A percentile compares a stretch with the other conserved stretches of the same genome.
phyloP scores from a whole-genome alignment of 2,797 vertebrate species.

The Thaleichthys pacificus region DNA sequence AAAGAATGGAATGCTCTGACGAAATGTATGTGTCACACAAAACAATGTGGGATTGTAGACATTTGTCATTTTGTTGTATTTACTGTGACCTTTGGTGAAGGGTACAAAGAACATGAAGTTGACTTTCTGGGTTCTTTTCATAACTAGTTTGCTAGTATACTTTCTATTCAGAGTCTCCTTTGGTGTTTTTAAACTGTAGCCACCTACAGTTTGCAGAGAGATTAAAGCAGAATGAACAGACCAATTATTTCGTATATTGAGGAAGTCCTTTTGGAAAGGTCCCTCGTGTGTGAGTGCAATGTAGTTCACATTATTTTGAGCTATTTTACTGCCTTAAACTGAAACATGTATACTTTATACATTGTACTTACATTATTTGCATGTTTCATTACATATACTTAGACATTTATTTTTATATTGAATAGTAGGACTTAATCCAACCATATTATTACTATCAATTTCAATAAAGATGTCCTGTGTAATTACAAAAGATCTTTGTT shows the following conservation, averaged over 20 bases:
- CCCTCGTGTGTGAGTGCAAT: too few relatives aligned
- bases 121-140: background rate
- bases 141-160: too few relatives aligned
- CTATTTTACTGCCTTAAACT: background rate
- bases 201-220: too few relatives aligned
- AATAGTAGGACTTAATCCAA: background rate
- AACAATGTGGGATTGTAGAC: conserved; percentile 12
- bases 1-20: background rate
- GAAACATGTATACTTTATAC: background rate
- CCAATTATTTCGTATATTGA: too few relatives aligned
- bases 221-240: too few relatives aligned
- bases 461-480: background rate
- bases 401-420: background rate
- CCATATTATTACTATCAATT: background rate
- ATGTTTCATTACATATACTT: background rate
- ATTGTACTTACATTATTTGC: background rate
- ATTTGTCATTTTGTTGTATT: background rate
- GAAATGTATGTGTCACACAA: background rate
- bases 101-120: background rate
- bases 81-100: conserved; percentile 21
- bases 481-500: background rate
- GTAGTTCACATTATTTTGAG: too few relatives aligned
- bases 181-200: too few relatives aligned
- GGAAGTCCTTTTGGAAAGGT: too few relatives aligned
- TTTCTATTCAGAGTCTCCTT: too few relatives aligned